A percentile compares a stretch with the other conserved stretches of the same genome.
Conservation (phyloP, 2,113 vertebrate species). For the Pogona vitticeps region DNA sequence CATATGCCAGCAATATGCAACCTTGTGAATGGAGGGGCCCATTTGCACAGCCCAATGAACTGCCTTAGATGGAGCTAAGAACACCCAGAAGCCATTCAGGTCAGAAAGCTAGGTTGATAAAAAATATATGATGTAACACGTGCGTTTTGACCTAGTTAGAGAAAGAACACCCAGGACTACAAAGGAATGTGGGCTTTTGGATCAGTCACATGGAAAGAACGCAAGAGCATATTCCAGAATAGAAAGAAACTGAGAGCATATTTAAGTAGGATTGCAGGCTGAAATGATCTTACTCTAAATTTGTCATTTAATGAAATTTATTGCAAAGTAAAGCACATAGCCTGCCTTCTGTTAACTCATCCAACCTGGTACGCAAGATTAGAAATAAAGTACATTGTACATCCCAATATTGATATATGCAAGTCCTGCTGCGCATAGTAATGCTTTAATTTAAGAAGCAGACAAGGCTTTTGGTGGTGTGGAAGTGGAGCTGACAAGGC, state of each 20-base stretch:
- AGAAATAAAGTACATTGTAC: neutral
- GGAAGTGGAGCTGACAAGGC: neutral
- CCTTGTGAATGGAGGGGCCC: neutral
- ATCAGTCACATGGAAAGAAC: conserved; percentile 16
- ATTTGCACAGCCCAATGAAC: neutral
- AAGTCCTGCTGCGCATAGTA: neutral
- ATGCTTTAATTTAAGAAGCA: neutral
- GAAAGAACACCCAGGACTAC: conserved; percentile 21
- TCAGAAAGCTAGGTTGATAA: conserved; percentile 44
- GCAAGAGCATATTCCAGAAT: conserved; percentile 5
- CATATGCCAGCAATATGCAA: neutral
- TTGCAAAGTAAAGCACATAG: conserved; percentile 9
- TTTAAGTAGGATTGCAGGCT: neutral
- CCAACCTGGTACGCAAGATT: neutral
- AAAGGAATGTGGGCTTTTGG: conserved; percentile 11
- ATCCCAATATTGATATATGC: no score
- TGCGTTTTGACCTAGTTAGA: conserved; percentile 41
- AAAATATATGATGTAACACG: conserved; percentile 44
- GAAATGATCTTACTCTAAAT: neutral
- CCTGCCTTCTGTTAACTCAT: neutral
- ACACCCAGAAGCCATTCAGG: conserved; percentile 19
- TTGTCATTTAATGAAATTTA: neutral
- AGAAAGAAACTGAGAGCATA: conserved; percentile 23
- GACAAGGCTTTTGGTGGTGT: neutral
- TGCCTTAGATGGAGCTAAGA: conserved; percentile 17